Conservation (phyloP, 2,797 vertebrate genomes). For the Enteromius afrohamiltoni region DNA sequence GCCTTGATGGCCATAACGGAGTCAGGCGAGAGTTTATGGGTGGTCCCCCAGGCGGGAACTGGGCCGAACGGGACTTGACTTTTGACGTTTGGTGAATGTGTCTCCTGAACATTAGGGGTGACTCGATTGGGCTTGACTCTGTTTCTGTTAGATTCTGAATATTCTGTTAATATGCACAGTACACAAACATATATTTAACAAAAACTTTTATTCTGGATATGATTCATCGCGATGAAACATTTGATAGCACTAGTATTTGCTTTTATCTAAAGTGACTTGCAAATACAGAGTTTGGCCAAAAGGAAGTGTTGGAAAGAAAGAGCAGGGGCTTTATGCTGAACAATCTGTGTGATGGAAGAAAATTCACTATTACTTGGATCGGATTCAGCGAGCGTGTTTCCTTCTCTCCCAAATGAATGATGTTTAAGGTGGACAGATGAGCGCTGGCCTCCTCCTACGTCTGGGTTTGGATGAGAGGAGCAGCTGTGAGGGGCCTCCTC, state of each 20-base stretch:
- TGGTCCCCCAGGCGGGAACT: too few species aligned
- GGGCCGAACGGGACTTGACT: too few species aligned
- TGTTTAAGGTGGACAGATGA: background rate
- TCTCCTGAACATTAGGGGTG: too few species aligned
- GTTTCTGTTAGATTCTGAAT: too few species aligned
- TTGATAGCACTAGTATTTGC: background rate
- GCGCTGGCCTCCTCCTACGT: constrained; percentile 25
- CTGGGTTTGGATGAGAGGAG: constrained; percentile 42
- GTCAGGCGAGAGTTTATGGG: too few species aligned
- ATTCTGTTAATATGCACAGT: too few species aligned
- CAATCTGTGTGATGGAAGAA: background rate
- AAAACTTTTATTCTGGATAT: too few species aligned
- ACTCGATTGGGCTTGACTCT: too few species aligned
- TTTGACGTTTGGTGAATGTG: too few species aligned
- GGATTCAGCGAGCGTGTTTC: background rate
- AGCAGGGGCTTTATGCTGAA: background rate
- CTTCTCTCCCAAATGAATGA: background rate
- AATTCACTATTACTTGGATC: background rate
- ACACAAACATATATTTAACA: too few species aligned
- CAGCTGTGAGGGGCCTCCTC: constrained; percentile 43
- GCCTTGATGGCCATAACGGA: too few species aligned
- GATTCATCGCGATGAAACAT: too few species aligned
- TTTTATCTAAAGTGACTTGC: background rate
- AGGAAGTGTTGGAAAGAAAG: background rate
- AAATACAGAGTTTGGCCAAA: background rate